These are phyloP conservation scores for Clunio marinus DNA, from an alignment of 2,888 invertebrate species.

Conservation along the genomic window DNA sequence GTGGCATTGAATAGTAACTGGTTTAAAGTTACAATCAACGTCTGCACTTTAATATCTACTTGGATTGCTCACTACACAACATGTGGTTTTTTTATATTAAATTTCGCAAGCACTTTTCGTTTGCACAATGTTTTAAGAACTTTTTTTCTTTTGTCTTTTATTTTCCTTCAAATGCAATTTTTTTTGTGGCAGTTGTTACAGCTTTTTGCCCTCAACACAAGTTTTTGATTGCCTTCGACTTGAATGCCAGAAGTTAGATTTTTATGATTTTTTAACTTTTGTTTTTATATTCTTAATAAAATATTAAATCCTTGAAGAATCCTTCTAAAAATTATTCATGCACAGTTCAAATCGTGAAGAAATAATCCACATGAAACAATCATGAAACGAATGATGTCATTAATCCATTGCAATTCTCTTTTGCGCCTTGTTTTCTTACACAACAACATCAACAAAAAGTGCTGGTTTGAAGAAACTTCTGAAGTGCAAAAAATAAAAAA, in stretches of 20 bases:
- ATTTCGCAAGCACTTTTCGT: neutral
- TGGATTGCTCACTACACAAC: neutral
- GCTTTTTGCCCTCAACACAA: neutral
- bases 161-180: neutral
- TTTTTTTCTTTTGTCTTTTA: constrained; percentile 11
- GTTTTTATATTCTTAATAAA: too few relatives aligned
- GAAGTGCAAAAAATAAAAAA: neutral
- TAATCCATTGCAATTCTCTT: constrained; percentile 29
- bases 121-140: neutral
- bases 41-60: neutral
- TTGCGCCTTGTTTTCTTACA: constrained; percentile 10
- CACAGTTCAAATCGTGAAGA: neutral
- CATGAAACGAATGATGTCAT: constrained; percentile 23
- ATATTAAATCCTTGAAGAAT: neutral
- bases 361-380: neutral
- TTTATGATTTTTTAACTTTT: neutral
- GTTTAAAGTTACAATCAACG: neutral
- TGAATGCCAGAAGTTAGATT: neutral
- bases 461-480: neutral
- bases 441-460: too few relatives aligned
- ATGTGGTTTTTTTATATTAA: constrained; percentile 18
- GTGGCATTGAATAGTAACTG: constrained; percentile 9
- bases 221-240: neutral
- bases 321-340: too few relatives aligned
- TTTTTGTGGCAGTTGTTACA: neutral